A percentile compares a stretch with the other conserved stretches of the same genome.
These are phyloP conservation scores for Ornithoptera priamus DNA, from an alignment of 2,888 invertebrate species.

Conservation along the genomic window DNA sequence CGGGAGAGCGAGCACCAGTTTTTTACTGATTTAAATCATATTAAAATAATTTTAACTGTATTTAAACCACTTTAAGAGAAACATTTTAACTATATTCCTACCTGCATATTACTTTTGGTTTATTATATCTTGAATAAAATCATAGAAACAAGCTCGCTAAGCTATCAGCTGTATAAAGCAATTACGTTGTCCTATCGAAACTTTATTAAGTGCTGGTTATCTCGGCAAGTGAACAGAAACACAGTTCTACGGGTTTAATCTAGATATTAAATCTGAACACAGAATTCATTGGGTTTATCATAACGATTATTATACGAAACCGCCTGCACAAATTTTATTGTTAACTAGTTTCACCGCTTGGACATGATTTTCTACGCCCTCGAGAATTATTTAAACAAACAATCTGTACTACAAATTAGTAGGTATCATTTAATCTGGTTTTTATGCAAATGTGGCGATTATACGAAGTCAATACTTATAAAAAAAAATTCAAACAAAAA, in stretches of 20 bases:
- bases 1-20: too few species aligned
- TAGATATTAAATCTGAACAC: conserved; percentile 25
- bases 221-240: conserved; percentile 16
- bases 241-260: conserved; percentile 19
- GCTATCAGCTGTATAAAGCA: conserved; percentile 16
- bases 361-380: conserved; percentile 33
- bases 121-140: conserved; percentile 2
- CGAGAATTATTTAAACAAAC: conserved; percentile 15
- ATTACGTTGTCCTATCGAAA: conserved; percentile 23
- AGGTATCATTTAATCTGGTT: not conserved
- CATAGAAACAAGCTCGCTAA: conserved; percentile 9
- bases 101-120: not conserved
- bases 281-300: conserved; percentile 21
- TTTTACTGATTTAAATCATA: too few species aligned
- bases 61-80: not conserved
- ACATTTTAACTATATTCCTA: not conserved
- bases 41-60: too few species aligned
- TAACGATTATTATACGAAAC: conserved; percentile 25
- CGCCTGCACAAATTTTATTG: conserved; percentile 32
- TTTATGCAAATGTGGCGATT: not conserved
- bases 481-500: too few species aligned
- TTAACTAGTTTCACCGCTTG: conserved; percentile 32
- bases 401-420: not conserved
- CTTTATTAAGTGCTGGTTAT: conserved; percentile 27
- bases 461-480: too few species aligned